Base-by-base conservation (phyloP, 2,797 vertebrate species). In the Parambassis ranga region DNA sequence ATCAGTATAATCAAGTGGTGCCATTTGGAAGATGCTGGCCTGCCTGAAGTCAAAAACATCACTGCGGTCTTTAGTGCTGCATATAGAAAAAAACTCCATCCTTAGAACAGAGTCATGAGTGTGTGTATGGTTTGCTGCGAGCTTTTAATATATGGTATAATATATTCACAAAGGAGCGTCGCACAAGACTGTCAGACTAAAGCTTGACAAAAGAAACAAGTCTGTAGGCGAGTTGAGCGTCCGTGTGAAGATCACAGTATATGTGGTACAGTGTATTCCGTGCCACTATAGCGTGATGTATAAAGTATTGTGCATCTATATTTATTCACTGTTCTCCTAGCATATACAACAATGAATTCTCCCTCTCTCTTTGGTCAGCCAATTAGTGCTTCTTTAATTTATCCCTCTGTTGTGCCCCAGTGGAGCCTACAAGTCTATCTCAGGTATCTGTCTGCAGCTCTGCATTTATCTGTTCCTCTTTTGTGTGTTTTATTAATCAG, bases 401-500 rank as follows among this genome's bases (percentile, higher is more conserved):
- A 22, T 14, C n/a, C 7, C 9, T 38, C 24, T 42, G 13, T 44
- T 48, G 10, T 44, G 73, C 11, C 3, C 55, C 26, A 1, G 8
- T 3, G 3, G 26, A 59, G 31, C 9, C 9, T 1, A 5, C 15
- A 3, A 56, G 20, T 36, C 19, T 64, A n/a, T 44, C 42, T 44
- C 37, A 3, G 32, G 27, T 31, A 31, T 50, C 50, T 30, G 13
- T 57, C 50, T 47, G 22, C 28, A 41, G 22, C 32, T 36, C 35
- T 31, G 10, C 37, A 10, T 63, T 5, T 19, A 41, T 51, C 18
- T 56, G 13, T 39, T 24, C 27, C 23, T 60, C 16, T 33, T 14
- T 28, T 49, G 23, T n/a, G n/a, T 23, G 10, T 49, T 61, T 65
- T 66, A 48, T 57, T 65, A 48, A 60, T 65, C 62, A 65, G 55